Conservation (phyloP, 2,888 invertebrate species). For the Sminthurinus aureus region DNA sequence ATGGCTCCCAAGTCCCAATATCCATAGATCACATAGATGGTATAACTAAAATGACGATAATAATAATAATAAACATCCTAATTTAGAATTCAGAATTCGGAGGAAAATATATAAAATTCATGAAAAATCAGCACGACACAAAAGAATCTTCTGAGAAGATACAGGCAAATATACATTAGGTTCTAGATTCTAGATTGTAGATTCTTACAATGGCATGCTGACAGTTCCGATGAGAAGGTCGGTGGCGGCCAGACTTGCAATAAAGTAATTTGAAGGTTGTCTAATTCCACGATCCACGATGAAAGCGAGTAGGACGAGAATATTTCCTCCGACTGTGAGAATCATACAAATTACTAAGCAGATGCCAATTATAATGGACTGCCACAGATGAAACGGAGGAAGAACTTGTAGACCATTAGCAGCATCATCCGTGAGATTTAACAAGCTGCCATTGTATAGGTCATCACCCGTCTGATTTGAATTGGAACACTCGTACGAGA, state of each 20-base stretch:
- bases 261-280: slow-evolving; percentile 99
- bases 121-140: no score
- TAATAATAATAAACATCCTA: no score
- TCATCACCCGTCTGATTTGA: slow-evolving; percentile 48
- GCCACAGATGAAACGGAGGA: slow-evolving; percentile 89
- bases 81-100: no score
- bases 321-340: slow-evolving; percentile 93
- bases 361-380: slow-evolving; percentile 86
- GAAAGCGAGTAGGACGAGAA: slow-evolving; percentile 92
- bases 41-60: slow-evolving; percentile 68
- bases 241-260: slow-evolving; percentile 96
- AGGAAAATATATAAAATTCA: no score
- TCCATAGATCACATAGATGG: slow-evolving; percentile 94
- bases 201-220: slow-evolving; percentile 85
- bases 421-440: slow-evolving; percentile 43
- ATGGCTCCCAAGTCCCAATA: slow-evolving; percentile 97
- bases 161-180: no score
- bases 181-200: no score
- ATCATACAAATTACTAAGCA: slow-evolving; percentile 87
- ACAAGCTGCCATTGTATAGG: slow-evolving; percentile 31
- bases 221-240: slow-evolving; percentile 97
- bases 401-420: slow-evolving; percentile 63
- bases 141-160: no score
- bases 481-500: slow-evolving; percentile 57
- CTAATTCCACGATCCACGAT: slow-evolving; percentile 76